Base-by-base conservation (phyloP, 1,140 invertebrate species). In the Drosophila nigrodunni region DNA sequence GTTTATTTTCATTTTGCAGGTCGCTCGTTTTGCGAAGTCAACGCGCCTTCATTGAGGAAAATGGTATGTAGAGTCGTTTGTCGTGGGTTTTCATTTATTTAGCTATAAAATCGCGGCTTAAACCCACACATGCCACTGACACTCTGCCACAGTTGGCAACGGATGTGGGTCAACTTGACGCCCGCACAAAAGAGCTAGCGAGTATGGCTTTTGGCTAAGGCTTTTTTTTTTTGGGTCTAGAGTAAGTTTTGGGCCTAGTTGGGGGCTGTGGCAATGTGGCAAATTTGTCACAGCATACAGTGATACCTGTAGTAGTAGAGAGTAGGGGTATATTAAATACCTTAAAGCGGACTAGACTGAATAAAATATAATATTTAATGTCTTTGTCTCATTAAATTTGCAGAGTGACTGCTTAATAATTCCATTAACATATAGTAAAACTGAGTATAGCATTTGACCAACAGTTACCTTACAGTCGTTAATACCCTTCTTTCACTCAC, bases 21-120 rank as follows among this genome's bases (percentile, higher is more conserved):
- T 92, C 90, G 68, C 79, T 92, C 39, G 90, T 92, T 74, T 82
- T 92, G 87, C 90, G 90, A 41, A 91, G 87, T 81, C 90, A 92
- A 82, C 90, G 90, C 78, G 87, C 88, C 69, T 92, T 92, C 75
- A 82, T 82, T 76, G 90, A 92, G 73, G 90, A 90, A 90, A 92
- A 92, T 87, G 90, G 90, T 92, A 81, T 76, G 90, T 90, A 60
- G 8, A 70, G 37, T 65, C n/a, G 54, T 58, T 41, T 52, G 5
- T 61, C 66, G 85, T 90, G 82, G 86, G 86, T 57, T 47, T 41
- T 47, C 8, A 68, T 54, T 80, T 76, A 69, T 68, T 46, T 61
- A 50, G 57, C 62, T 41, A 61, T 80, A 65, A 58, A 82, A 72
- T 89, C 75, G 83, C 76, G 83, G 82, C 78, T 66, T 64, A 67